Base-by-base conservation (phyloP, 1,140 invertebrate genomes). In the Hypothenemus hampei region DNA sequence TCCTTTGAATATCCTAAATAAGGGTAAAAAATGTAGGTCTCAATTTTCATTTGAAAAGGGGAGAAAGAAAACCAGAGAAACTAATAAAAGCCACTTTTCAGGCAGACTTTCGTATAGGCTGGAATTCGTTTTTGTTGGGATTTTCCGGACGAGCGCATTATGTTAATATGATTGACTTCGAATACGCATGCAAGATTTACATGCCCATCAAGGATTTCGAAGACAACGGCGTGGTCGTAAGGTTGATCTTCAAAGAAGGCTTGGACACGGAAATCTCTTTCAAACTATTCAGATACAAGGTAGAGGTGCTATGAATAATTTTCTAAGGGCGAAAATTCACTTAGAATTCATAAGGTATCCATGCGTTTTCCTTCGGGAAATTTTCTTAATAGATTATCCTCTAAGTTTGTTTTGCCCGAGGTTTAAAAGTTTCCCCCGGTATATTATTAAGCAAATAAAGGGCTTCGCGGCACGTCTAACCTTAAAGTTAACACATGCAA, bases 111-210 rank as follows among this genome's bases (percentile, higher is more conserved):
- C 73, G 86, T 29, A 69, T 84, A 2, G 81, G 81, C 13, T 89
- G 84, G 77, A 87, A 87, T 44, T 78, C 78, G n/a, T 75, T 86
- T 58, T 78, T 82, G 2, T 73, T 83, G 23, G 88, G 87, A 20
- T 87, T 89, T 58, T 80, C 81, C 2, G 86, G 85, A 23, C 79
- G 85, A 29, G 88, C 84, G 85, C 80, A 82, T 49, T 87, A 81
- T 65, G 70, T 75, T n/a, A 81, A 80, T 29, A 60, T 81, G 0
- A 78, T 78, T 3, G 79, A 89, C 68, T 86, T 90, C 41, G 81
- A 89, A 55, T 88, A 89, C 63, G 79, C 82, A 11, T 88, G 87
- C 63, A 80, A 84, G 57, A 69, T 89, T 8, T 87, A 81, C 62
- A 87, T 86, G 0, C 87, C 87, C 0, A 63, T 91, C 5, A 75